phyloP scores from a whole-genome alignment of 2,888 invertebrate species.

The Silvanus unidentatus region DNA sequence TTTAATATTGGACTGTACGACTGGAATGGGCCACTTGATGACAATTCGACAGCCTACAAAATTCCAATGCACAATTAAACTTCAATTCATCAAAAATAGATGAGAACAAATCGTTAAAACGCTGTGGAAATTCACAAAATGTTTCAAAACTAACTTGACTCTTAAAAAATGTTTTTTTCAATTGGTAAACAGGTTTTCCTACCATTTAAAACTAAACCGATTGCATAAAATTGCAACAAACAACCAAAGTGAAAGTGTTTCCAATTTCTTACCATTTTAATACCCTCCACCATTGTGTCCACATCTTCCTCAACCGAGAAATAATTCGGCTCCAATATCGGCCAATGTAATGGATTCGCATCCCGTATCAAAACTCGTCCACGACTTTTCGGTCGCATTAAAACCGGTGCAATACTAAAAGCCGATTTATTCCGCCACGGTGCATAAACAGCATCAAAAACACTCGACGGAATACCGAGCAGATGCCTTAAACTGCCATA shows the following conservation, averaged over 20 bases:
- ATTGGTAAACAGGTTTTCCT: too few relatives aligned
- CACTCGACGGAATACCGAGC: conserved; percentile 59
- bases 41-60: conserved; percentile 53
- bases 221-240: too few relatives aligned
- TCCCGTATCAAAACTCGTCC: conserved; percentile 67
- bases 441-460: conserved; percentile 53
- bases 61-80: too few relatives aligned
- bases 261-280: conserved; percentile 54
- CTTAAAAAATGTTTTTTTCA: too few relatives aligned
- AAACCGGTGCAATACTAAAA: conserved; percentile 67
- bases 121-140: too few relatives aligned
- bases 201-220: too few relatives aligned
- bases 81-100: too few relatives aligned
- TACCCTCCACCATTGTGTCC: conserved; percentile 66
- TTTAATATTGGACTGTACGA: conserved; percentile 51
- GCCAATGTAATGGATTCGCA: conserved; percentile 67
- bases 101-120: too few relatives aligned
- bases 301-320: conserved; percentile 67
- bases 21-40: conserved; percentile 50
- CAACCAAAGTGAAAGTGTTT: too few relatives aligned
- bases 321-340: conserved; percentile 77
- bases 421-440: conserved; percentile 51
- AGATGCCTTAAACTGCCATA: conserved; percentile 61
- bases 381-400: conserved; percentile 68
- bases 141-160: too few relatives aligned